Base-by-base conservation (phyloP, 2,113 vertebrate species). In the Colistium nudipinnis region DNA sequence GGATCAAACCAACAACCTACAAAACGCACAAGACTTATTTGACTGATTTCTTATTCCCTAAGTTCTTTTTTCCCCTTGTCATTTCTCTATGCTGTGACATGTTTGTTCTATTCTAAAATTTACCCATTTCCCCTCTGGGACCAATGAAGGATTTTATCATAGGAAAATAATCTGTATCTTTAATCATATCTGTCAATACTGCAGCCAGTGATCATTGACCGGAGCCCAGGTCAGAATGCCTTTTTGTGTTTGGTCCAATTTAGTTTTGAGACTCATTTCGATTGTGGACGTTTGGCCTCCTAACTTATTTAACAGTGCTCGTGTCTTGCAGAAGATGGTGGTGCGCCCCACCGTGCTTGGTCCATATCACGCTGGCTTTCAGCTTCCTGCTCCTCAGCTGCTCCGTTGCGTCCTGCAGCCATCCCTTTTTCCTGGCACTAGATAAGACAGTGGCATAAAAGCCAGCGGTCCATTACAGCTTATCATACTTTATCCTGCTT, bases 401-500 rank as follows among this genome's bases (percentile, higher is more conserved):
- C 43, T 30, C 14, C 57, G 38, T 65, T 10, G 45, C 25, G 24
- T 55, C 62, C 20, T 27, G 56, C 22, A 59, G 70, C 51, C 24
- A 24, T 65, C 64, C 31, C 49, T 61, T 76, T 66, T 13, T 55
- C 33, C 20, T 44, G 31, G 49, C 25, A 70, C 27, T 6, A 35
- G n/a, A 76, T 76, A 44, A 73, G 44, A 35, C 12, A 45, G 28
- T 35, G 35, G 11, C 10, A 57, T 52, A 66, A 76, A 79, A 44
- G 20, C 49, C 19, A 64, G 25, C 24, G 10, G 24, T 24, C 65
- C 28, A 30, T 76, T 70, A 51, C 33, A 67, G 55, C 60, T 76
- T 43, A 69, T 39, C 41, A 43, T 47, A 35, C 48, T 31, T 27
- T 56, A 44, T 82, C 38, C 16, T 22, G 38, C n/a, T 62, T 47